Conservation (phyloP, 2,113 vertebrate species). For the Oenanthe melanoleuca region DNA sequence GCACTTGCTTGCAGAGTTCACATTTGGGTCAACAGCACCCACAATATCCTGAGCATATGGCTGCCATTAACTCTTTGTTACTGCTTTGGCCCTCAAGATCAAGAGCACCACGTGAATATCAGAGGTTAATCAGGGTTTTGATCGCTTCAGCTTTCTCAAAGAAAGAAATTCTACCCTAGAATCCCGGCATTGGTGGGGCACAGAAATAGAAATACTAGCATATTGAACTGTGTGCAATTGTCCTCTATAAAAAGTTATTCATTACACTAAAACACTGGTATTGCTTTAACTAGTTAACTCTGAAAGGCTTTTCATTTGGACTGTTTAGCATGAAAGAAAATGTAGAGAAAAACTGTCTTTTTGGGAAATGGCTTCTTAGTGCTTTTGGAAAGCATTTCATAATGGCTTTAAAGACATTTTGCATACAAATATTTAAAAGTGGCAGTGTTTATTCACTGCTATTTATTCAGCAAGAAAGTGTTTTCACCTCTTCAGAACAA, state of each 20-base stretch:
- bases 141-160: conserved; percentile 84
- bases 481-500: conserved; percentile 77
- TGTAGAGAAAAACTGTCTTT: conserved; percentile 70
- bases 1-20: conserved; percentile 80
- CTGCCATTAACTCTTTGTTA: conserved; percentile 91
- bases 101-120: conserved; percentile 85
- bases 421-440: conserved; percentile 79
- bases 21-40: conserved; percentile 80
- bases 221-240: conserved; percentile 73
- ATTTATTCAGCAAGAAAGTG: conserved; percentile 67
- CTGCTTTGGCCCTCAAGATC: conserved; percentile 77
- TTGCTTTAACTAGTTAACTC: conserved; percentile 84
- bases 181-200: conserved; percentile 66
- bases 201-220: conserved; percentile 78
- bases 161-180: conserved; percentile 84
- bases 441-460: conserved; percentile 77
- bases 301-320: conserved; percentile 81
- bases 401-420: conserved; percentile 75
- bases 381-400: conserved; percentile 78
- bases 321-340: conserved; percentile 81
- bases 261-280: conserved; percentile 84
- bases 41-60: conserved; percentile 89
- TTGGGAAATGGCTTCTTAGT: conserved; percentile 67
- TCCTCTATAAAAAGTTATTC: conserved; percentile 82
- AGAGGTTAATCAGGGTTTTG: conserved; percentile 93